Percentiles rank a stretch among this genome's conserved stretches.
phyloP scores from a whole-genome alignment of 2,113 vertebrate species.

The Cygnus buccinator region DNA sequence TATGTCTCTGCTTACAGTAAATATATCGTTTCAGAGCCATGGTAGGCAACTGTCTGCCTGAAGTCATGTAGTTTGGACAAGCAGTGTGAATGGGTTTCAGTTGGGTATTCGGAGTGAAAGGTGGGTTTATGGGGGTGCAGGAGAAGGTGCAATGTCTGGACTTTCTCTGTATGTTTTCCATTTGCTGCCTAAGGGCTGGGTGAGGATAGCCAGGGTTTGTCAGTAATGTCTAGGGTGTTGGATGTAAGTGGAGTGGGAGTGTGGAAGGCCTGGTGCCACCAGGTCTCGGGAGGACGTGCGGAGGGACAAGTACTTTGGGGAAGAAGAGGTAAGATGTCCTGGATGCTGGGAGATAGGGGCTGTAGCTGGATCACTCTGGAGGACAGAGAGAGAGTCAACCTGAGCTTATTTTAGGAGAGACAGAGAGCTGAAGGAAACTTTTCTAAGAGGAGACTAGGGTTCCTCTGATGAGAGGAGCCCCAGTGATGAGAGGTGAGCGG shows the following conservation, averaged over 20 bases:
- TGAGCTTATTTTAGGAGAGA: neutral
- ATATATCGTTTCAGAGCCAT: neutral
- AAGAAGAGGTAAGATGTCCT: neutral
- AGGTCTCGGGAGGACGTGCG: neutral
- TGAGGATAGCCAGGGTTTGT: neutral
- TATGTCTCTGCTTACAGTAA: neutral
- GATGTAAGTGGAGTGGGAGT: neutral
- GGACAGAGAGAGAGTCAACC: neutral
- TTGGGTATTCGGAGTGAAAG: neutral
- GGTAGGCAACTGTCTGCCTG: neutral
- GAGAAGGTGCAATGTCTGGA: neutral
- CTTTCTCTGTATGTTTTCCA: neutral
- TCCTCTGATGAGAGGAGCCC: neutral
- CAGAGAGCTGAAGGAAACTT: neutral
- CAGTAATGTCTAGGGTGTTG: neutral
- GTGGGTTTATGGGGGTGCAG: neutral
- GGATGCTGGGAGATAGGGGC: neutral
- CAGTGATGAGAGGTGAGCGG: neutral
- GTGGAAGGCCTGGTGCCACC: neutral
- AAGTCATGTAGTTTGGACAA: neutral
- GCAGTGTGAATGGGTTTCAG: neutral
- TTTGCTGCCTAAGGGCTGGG: neutral
- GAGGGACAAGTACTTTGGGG: neutral
- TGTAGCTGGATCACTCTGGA: neutral
- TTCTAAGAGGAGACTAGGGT: neutral